Evolutionary conservation across 2,797 vertebrate species (phyloP).

Genomic region (Paramormyrops hopkinsi): DNA sequence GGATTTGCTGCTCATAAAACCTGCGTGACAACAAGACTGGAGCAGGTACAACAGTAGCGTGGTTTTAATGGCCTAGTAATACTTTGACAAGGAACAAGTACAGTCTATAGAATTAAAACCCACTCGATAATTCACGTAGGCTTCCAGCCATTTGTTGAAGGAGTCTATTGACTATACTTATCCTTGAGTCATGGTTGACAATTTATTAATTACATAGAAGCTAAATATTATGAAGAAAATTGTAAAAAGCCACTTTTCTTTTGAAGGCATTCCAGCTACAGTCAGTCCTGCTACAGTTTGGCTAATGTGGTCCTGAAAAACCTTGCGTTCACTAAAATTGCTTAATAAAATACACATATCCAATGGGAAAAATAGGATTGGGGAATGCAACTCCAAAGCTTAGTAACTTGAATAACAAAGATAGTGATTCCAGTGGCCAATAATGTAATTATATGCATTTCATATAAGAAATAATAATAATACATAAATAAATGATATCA

Average conservation of each 20-base stretch:
- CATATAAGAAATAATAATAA: neutral
- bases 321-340: neutral
- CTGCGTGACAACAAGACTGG: neutral
- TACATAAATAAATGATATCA: neutral
- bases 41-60: neutral
- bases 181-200: neutral
- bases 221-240: neutral
- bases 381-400: neutral
- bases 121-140: neutral
- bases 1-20: neutral
- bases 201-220: neutral
- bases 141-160: neutral
- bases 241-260: neutral
- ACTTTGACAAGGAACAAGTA: neutral
- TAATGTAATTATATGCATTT: neutral
- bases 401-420: neutral
- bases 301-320: neutral
- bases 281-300: neutral
- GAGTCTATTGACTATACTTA: neutral
- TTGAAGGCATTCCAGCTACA: neutral
- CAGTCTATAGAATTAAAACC: neutral
- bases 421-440: neutral
- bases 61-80: neutral
- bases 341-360: neutral
- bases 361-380: neutral